A percentile compares a stretch with the other conserved stretches of the same genome.
Conservation (phyloP, 2,113 vertebrate genomes). For the Phalacrocorax pelagicus region DNA sequence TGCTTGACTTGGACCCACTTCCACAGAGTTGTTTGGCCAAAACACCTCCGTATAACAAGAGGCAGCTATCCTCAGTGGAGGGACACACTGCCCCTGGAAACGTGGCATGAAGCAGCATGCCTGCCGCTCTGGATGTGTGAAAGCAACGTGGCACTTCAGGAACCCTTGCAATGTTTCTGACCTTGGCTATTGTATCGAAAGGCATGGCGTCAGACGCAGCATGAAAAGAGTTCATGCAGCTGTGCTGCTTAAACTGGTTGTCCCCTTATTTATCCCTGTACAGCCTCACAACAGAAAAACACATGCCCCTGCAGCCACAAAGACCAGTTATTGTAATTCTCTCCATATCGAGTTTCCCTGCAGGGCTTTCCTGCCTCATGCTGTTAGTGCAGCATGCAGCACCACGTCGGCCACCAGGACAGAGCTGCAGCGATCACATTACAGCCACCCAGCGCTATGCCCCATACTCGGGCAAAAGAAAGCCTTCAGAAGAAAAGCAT, state of each 20-base stretch:
- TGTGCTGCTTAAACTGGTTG: slow-evolving; percentile 6
- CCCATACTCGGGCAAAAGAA: not conserved
- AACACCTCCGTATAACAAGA: not conserved
- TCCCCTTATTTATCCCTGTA: slow-evolving; percentile 11
- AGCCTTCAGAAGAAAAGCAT: fast-evolving
- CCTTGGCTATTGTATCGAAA: not conserved
- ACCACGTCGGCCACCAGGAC: fast-evolving
- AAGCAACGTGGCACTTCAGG: not conserved
- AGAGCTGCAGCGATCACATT: not conserved
- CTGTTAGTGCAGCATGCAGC: not conserved
- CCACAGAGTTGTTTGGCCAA: not conserved
- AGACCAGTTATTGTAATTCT: slow-evolving; percentile 12
- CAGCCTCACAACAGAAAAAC: not conserved
- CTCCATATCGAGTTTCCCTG: not conserved
- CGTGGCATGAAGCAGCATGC: fast-evolving
- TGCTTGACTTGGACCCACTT: not conserved
- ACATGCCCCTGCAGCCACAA: not conserved
- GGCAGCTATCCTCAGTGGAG: not conserved
- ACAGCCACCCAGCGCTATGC: not conserved
- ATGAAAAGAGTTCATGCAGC: not conserved
- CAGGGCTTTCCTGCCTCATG: not conserved
- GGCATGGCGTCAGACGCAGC: fast-evolving
- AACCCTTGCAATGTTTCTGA: not conserved
- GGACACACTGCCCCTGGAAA: not conserved
- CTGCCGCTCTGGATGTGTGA: not conserved